Evolutionary conservation across 2,888 invertebrate species (phyloP).

Genomic region (Malthinus flaveolus): DNA sequence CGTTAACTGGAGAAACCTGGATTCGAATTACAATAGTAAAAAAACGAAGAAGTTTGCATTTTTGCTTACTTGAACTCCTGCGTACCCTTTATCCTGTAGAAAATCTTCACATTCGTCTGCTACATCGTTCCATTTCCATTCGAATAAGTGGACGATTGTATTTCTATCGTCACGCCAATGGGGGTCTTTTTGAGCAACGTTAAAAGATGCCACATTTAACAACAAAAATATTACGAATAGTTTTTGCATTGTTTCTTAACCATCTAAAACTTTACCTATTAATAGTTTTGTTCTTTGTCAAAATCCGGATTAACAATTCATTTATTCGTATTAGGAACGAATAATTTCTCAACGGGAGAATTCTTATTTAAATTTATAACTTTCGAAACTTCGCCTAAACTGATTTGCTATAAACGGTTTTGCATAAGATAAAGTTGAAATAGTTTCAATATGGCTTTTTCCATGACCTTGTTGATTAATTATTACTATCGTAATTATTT

Average conservation of each 20-base stretch:
- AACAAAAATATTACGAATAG: background rate
- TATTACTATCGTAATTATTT: too few relatives aligned
- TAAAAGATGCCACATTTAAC: background rate
- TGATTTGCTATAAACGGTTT: too few relatives aligned
- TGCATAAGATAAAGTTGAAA: too few relatives aligned
- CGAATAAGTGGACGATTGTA: conserved; percentile 76
- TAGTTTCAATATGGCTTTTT: too few relatives aligned
- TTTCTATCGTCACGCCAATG: conserved; percentile 61
- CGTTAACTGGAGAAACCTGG: conserved; percentile 75
- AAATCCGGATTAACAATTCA: too few relatives aligned
- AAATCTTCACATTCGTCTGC: conserved; percentile 79
- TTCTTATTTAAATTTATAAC: too few relatives aligned
- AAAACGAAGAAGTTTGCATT: too few relatives aligned
- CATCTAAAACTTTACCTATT: background rate
- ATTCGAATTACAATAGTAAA: background rate
- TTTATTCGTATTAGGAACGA: too few relatives aligned
- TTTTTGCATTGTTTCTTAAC: background rate
- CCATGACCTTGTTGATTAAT: too few relatives aligned
- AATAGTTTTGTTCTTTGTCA: background rate
- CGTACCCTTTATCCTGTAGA: conserved; percentile 72
- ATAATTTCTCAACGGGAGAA: too few relatives aligned
- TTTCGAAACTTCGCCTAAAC: too few relatives aligned
- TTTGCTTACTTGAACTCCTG: conserved; percentile 67
- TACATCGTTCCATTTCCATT: conserved; percentile 83
- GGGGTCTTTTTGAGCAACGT: conserved; percentile 57